A percentile compares a stretch with the other conserved stretches of the same genome.
These are phyloP conservation scores for Crypturellus undulatus DNA, from an alignment of 2,113 vertebrate species.

Conservation along the genomic window DNA sequence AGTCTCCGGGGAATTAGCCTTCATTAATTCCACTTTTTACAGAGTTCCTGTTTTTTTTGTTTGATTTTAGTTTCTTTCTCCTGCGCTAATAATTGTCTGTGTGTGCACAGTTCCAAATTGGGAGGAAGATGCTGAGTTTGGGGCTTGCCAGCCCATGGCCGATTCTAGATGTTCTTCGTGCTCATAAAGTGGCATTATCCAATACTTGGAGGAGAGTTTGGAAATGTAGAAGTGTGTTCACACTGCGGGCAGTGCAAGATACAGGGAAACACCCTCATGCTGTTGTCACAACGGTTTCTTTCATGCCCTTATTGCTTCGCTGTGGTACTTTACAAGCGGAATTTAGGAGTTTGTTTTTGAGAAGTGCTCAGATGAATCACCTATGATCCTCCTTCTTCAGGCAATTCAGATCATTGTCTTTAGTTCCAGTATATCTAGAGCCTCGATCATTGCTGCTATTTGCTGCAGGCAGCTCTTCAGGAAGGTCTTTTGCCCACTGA, in stretches of 20 bases:
- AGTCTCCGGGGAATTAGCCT: constrained; percentile 31
- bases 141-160: background rate
- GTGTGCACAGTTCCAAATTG: background rate
- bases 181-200: background rate
- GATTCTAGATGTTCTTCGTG: background rate
- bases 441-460: background rate
- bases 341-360: background rate
- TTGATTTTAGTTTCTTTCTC: constrained; percentile 43
- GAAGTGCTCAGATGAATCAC: background rate
- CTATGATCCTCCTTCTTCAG: background rate
- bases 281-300: background rate
- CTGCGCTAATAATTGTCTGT: background rate
- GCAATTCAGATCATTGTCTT: background rate
- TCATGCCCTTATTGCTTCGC: background rate
- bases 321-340: constrained; percentile 3
- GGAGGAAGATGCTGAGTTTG: background rate
- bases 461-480: constrained; percentile 16
- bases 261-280: background rate
- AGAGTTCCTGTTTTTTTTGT: background rate
- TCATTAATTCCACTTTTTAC: constrained; percentile 49
- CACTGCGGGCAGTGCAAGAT: background rate
- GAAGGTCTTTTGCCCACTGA: constrained; percentile 2
- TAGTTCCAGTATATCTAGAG: background rate
- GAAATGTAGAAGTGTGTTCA: background rate
- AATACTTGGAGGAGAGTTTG: background rate